Evolutionary conservation across 2,113 vertebrate genomes (phyloP).

Genomic region (Mesoclemmys tuberculata): DNA sequence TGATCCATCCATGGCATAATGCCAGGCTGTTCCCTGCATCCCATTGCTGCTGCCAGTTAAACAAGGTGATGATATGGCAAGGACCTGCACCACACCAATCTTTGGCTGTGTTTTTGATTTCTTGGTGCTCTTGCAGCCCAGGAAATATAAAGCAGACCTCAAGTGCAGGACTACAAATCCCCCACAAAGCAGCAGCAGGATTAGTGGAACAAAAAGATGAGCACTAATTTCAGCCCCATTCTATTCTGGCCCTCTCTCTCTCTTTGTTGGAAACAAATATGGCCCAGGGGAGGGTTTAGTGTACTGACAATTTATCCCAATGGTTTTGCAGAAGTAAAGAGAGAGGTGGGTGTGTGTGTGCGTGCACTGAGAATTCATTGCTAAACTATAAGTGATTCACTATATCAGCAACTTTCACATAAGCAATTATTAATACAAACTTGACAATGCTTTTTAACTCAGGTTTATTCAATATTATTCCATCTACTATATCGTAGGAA

Average conservation of each 20-base stretch:
- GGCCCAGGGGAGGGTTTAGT: not conserved
- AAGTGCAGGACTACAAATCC: too few relatives aligned
- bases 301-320: not conserved
- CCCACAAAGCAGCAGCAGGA: not conserved
- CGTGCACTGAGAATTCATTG: too few relatives aligned
- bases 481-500: not conserved
- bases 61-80: not conserved
- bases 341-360: not conserved
- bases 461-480: not conserved
- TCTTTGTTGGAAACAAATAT: not conserved
- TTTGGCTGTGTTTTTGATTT: not conserved
- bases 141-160: not conserved
- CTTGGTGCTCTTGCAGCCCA: not conserved
- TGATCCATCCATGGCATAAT: not conserved
- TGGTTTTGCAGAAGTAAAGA: not conserved
- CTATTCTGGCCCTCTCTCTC: not conserved
- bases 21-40: not conserved
- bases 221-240: not conserved
- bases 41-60: not conserved
- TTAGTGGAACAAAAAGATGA: not conserved
- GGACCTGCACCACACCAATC: not conserved
- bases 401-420: not conserved
- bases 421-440: not conserved
- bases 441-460: conserved; percentile 10
- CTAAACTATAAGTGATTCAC: not conserved